A percentile compares a stretch with the other conserved stretches of the same genome.
Evolutionary conservation across 2,113 vertebrate genomes (phyloP).

Genomic region (Ovibos moschatus): DNA sequence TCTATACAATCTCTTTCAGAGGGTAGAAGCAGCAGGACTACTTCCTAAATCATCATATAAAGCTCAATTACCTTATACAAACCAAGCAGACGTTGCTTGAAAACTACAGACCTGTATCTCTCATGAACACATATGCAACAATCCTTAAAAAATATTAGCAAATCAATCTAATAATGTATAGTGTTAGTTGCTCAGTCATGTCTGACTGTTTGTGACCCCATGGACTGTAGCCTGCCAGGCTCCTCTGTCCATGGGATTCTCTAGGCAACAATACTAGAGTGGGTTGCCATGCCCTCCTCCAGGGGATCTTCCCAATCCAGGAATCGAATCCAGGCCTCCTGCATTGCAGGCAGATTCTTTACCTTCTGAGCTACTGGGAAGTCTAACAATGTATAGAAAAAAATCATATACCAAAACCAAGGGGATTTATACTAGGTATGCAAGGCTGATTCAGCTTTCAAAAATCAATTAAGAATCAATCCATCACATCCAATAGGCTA

Average conservation of each 20-base stretch:
- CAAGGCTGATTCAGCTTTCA: neutral
- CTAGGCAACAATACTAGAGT: neutral
- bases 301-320: neutral
- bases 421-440: neutral
- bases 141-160: conserved; percentile 12
- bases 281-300: neutral
- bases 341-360: neutral
- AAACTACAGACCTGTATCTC: neutral
- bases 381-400: neutral
- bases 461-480: neutral
- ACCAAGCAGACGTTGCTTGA: neutral
- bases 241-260: neutral
- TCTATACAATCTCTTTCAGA: neutral
- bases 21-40: neutral
- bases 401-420: neutral
- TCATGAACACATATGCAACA: neutral
- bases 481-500: neutral
- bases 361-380: neutral
- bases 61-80: neutral
- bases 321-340: neutral
- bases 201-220: neutral
- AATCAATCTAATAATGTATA: neutral
- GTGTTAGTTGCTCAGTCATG: neutral
- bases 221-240: neutral
- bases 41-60: neutral